These are phyloP conservation scores for Parthenolecanium corni DNA, from an alignment of 2,888 invertebrate species.

Conservation along the genomic window DNA sequence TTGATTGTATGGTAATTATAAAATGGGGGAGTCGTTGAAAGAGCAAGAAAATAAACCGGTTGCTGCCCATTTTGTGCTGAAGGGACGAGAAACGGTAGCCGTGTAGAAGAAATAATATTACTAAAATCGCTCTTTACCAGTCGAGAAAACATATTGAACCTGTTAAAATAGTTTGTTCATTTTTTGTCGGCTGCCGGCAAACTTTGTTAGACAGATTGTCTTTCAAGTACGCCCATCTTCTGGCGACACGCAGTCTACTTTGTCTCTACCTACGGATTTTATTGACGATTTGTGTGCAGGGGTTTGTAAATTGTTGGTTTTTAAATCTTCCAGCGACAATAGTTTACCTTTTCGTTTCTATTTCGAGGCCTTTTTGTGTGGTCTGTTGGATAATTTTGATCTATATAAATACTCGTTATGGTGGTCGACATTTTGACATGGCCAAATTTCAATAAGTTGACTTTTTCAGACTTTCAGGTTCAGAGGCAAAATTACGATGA, in stretches of 20 bases:
- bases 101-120: not conserved
- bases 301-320: not conserved
- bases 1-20: slow-evolving; percentile 1
- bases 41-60: too few relatives aligned
- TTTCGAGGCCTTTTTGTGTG: too few relatives aligned
- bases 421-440: too few relatives aligned
- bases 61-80: not conserved
- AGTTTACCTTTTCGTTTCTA: too few relatives aligned
- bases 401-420: too few relatives aligned
- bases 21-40: not conserved
- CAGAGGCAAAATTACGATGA: too few relatives aligned
- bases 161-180: slow-evolving; percentile 20
- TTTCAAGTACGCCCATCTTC: slow-evolving; percentile 12
- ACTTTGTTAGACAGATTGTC: slow-evolving; percentile 9
- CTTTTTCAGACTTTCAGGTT: too few relatives aligned
- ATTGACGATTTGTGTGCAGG: not conserved
- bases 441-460: too few relatives aligned
- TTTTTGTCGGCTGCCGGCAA: slow-evolving; percentile 11
- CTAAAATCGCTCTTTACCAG: not conserved
- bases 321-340: too few relatives aligned
- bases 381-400: too few relatives aligned
- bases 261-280: not conserved
- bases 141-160: slow-evolving; percentile 18
- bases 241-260: slow-evolving; percentile 22
- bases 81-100: not conserved